These are phyloP conservation scores for Mormoops blainvillei DNA, from an alignment of 2,113 vertebrate species.

Conservation along the genomic window DNA sequence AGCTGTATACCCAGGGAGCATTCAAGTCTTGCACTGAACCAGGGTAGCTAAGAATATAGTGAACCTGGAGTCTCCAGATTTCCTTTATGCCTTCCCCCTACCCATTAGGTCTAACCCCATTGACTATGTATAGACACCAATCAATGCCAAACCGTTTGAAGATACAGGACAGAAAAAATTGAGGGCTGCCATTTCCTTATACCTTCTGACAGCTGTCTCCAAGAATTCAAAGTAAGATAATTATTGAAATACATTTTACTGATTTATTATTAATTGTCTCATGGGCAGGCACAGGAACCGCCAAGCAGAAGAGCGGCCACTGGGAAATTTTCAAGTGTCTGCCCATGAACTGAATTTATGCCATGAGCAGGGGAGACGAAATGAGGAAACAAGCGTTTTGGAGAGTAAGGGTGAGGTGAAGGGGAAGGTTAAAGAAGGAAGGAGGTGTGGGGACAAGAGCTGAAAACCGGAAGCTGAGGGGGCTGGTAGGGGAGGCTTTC, in stretches of 20 bases:
- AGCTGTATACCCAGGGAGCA: not conserved
- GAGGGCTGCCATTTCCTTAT: not conserved
- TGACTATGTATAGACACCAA: not conserved
- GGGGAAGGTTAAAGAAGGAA: not conserved
- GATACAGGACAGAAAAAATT: not conserved
- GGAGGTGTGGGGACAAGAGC: no score
- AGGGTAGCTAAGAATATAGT: not conserved
- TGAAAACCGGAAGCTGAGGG: not conserved
- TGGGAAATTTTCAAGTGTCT: not conserved
- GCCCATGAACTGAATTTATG: not conserved
- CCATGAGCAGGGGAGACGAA: not conserved
- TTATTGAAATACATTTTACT: not conserved
- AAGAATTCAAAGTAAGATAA: constrained; percentile 19
- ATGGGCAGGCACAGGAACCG: not conserved
- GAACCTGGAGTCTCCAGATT: not conserved
- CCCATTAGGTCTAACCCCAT: not conserved
- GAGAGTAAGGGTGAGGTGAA: not conserved
- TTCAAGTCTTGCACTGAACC: not conserved
- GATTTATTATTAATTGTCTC: constrained; percentile 14
- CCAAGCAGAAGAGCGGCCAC: not conserved
- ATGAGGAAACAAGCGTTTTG: not conserved
- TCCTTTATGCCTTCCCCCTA: not conserved
- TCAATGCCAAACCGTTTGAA: not conserved
- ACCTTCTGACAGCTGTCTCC: not conserved
- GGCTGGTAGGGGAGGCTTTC: not conserved